Conservation (phyloP, 2,888 invertebrate genomes). For the Cynaeus angustus region DNA sequence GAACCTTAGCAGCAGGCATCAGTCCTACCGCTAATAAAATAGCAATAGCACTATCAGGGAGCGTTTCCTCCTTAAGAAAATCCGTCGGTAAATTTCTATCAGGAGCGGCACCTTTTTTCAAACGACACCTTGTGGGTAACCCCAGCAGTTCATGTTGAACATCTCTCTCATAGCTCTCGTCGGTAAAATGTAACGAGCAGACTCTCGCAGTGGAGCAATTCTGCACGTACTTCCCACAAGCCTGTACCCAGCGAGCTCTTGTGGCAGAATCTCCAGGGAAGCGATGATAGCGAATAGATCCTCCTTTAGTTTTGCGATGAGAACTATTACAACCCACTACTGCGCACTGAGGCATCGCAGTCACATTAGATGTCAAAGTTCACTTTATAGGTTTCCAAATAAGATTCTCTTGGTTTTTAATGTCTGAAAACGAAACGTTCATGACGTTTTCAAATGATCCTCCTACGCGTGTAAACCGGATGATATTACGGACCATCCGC, state of each 20-base stretch:
- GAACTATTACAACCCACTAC: conserved; percentile 75
- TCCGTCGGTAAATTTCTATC: conserved; percentile 63
- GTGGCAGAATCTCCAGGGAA: conserved; percentile 75
- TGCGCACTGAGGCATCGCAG: conserved; percentile 75
- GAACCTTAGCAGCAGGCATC: conserved; percentile 68
- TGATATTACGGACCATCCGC: conserved; percentile 25
- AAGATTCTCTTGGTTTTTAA: conserved; percentile 11
- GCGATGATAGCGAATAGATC: conserved; percentile 75
- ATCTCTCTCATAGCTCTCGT: conserved; percentile 74
- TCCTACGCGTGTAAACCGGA: conserved; percentile 21
- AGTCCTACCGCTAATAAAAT: conserved; percentile 75
- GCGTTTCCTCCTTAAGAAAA: conserved; percentile 60
- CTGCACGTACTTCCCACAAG: conserved; percentile 73
- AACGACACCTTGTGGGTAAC: conserved; percentile 72
- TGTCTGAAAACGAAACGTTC: conserved; percentile 7
- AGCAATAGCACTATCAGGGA: conserved; percentile 68
- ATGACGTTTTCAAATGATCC: not conserved
- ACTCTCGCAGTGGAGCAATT: conserved; percentile 75
- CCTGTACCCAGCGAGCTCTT: conserved; percentile 73
- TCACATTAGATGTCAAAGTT: conserved; percentile 14
- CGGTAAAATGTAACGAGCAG: conserved; percentile 74
- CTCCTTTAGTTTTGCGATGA: conserved; percentile 75
- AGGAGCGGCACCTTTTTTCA: conserved; percentile 74
- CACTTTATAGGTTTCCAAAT: conserved; percentile 1
- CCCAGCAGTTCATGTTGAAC: conserved; percentile 75